Evolutionary conservation across 1,140 invertebrate species (phyloP), one percentile per base, ranked within the genome.

Genomic region (Catajapyx aquilonaris): DNA sequence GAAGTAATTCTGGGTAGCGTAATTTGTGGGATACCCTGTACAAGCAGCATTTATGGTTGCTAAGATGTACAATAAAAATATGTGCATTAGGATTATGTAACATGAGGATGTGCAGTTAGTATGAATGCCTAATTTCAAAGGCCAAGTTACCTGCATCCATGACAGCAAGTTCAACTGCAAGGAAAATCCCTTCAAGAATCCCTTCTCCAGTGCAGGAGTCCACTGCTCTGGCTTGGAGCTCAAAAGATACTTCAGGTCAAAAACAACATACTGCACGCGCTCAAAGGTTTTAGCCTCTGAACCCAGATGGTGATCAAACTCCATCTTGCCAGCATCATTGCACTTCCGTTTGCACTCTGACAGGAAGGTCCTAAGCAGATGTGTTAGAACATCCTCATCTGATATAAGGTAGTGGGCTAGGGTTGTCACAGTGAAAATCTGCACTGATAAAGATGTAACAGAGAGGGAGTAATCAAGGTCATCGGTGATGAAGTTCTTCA

Each of bases 391-490:
- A 52, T 91, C 78, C 50, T 93, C 77, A 37, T 87, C 65, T 2
- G 74, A 78, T 31, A 96, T 90, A 15, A 96, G 64, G 55, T 80
- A 71, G 51, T 90, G 81, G 0, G 88, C 87, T 35, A 98, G 63
- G 15, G 88, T 91, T 4, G 91, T 87, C 20, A 96, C 90, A 2
- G 94, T 96, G 56, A 87, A 97, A 31, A 98, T 61, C 60, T 95
- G 94, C 21, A 98, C 90, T 5, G 88, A 84, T 16, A 97, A 61
- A 3, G 84, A 90, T 5, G 85, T 81, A n/a, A 97, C 77, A 1
- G 87, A 96, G 51, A 87, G 87, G 10, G 81, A 77, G 60, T 96
- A 91, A 56, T 98, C 93, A 52, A 97, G 94, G 64, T 99, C 93
- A 55, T 98, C 94, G 34, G 73, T 66, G 41, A 94, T 90, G 53